These are phyloP conservation scores for Gallinago jamesoni DNA, from an alignment of 2,113 vertebrate species.

Conservation along the genomic window DNA sequence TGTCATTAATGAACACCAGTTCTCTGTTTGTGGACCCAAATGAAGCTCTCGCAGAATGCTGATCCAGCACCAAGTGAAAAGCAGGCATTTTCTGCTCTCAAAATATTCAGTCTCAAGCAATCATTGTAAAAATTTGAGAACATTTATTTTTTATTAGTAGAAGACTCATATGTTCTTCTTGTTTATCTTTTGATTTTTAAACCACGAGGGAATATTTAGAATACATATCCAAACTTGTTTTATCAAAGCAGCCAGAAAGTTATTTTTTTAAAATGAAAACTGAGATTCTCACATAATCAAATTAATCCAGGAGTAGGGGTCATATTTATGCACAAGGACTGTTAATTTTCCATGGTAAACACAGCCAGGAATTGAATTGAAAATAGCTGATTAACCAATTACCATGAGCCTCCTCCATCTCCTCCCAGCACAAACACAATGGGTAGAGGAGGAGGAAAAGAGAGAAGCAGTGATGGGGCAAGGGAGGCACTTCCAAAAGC, in stretches of 20 bases:
- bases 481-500: neutral
- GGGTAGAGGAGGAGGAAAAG: neutral
- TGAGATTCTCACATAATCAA: conserved; percentile 42
- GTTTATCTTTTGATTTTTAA: conserved; percentile 7
- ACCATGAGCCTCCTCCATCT: neutral
- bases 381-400: conserved; percentile 60
- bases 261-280: conserved; percentile 62
- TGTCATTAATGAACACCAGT: neutral
- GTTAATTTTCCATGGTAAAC: conserved; percentile 45
- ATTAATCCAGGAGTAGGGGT: conserved; percentile 57
- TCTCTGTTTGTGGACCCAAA: neutral
- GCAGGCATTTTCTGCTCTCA: neutral
- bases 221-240: conserved; percentile 10
- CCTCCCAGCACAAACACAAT: neutral
- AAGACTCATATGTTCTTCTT: neutral
- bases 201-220: conserved; percentile 13
- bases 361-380: conserved; percentile 45
- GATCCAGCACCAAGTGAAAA: neutral
- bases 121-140: neutral
- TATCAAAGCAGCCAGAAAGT: conserved; percentile 11
- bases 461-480: neutral
- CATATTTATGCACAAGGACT: conserved; percentile 53
- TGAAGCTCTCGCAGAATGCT: neutral
- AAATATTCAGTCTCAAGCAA: neutral
- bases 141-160: neutral